Evolutionary conservation across 2,888 invertebrate genomes (phyloP).

Genomic region (Ormyrus thymus): DNA sequence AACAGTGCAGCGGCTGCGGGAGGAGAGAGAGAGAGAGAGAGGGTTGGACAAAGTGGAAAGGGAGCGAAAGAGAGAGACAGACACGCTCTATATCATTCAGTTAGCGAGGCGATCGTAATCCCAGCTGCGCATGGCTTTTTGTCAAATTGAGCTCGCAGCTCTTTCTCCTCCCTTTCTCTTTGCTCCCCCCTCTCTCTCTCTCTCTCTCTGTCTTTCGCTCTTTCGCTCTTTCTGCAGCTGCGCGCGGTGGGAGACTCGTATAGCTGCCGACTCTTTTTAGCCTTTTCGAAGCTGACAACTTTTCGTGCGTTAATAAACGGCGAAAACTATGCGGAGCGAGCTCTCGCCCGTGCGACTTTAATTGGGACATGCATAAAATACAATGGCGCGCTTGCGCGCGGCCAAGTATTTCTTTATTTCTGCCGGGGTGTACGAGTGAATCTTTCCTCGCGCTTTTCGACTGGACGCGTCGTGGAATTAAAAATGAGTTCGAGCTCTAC

Average conservation of each 20-base stretch:
- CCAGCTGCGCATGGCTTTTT: slow-evolving; percentile 20
- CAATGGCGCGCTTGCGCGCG: too few relatives aligned
- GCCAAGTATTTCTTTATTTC: too few relatives aligned
- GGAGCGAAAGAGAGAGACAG: neutral
- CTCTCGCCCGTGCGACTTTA: neutral
- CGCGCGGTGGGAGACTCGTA: too few relatives aligned
- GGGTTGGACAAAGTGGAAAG: neutral
- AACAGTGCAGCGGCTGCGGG: neutral
- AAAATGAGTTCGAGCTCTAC: too few relatives aligned
- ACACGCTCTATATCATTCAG: neutral
- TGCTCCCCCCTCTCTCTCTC: slow-evolving; percentile 3
- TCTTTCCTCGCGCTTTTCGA: too few relatives aligned
- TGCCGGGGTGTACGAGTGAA: too few relatives aligned
- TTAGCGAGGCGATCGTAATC: neutral
- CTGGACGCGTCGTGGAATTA: too few relatives aligned
- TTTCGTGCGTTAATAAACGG: neutral
- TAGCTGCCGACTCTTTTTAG: too few relatives aligned
- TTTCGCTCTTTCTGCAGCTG: neutral
- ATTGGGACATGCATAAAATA: neutral
- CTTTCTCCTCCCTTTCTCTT: neutral
- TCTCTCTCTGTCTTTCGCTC: neutral
- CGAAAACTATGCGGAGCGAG: neutral
- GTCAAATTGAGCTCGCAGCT: slow-evolving; percentile 27
- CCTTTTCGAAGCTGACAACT: neutral
- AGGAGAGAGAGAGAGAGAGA: slow-evolving; percentile 1